Evolutionary conservation across 1,140 invertebrate species (phyloP).

Genomic region (Ips nitidus): DNA sequence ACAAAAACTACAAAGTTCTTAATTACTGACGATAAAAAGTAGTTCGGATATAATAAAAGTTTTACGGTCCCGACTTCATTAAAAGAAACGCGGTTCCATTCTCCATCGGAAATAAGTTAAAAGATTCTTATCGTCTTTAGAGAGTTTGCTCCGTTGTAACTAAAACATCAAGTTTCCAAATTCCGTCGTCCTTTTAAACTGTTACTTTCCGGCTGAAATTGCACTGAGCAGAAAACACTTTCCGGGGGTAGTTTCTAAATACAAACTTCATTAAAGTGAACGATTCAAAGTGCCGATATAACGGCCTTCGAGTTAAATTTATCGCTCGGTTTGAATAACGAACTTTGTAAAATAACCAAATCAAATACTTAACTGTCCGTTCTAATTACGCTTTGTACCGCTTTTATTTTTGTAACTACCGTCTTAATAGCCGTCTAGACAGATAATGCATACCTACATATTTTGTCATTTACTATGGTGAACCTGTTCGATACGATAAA

Average conservation of each 20-base stretch:
- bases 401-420: background rate
- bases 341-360: background rate
- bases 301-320: slow-evolving; percentile 1
- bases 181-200: background rate
- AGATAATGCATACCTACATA: background rate
- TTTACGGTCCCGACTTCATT: too few relatives aligned
- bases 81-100: too few relatives aligned
- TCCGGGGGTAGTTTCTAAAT: background rate
- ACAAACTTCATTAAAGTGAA: slow-evolving; percentile 4
- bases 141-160: background rate
- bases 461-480: background rate
- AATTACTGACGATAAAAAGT: background rate
- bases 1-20: slow-evolving; percentile 6
- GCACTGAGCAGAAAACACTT: background rate
- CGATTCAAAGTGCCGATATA: slow-evolving; percentile 1
- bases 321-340: background rate
- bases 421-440: slow-evolving; percentile 1
- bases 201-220: background rate
- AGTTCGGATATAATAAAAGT: too few relatives aligned
- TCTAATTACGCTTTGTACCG: background rate
- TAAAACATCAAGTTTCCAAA: background rate
- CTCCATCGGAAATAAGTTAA: too few relatives aligned
- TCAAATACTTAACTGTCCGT: slow-evolving; percentile 1
- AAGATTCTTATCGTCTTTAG: background rate
- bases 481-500: too few relatives aligned